Evolutionary conservation across 1,140 invertebrate species (phyloP).

Genomic region (Capitella teleta): DNA sequence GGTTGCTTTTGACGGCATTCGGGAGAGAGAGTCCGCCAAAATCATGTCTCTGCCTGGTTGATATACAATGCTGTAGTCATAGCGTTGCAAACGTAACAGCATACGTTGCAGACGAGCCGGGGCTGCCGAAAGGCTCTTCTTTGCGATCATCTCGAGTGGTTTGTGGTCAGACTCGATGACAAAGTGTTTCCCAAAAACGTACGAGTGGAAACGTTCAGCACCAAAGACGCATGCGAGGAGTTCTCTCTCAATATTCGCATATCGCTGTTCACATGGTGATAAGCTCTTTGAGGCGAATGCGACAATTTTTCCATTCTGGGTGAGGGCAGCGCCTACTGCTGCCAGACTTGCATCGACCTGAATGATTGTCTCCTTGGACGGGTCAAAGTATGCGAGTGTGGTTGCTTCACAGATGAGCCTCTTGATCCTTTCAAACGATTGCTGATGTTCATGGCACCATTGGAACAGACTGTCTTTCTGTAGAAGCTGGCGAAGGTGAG

Average conservation of each 20-base stretch:
- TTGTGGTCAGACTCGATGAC: conserved; percentile 12
- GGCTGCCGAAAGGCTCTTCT: conserved; percentile 35
- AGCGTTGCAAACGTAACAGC: too few relatives aligned
- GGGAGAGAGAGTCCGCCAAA: conserved; percentile 30
- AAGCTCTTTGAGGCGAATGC: too few relatives aligned
- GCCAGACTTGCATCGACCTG: conserved; percentile 20
- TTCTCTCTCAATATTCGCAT: conserved; percentile 10
- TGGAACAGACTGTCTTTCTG: conserved; percentile 5
- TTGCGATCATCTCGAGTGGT: conserved; percentile 30
- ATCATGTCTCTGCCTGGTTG: conserved; percentile 33
- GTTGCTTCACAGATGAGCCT: conserved; percentile 12
- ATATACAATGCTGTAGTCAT: conserved; percentile 39
- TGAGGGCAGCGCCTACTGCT: conserved; percentile 37
- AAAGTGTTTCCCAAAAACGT: conserved; percentile 7
- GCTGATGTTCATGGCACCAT: conserved; percentile 1
- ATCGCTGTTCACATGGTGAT: too few relatives aligned
- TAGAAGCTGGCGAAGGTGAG: background rate
- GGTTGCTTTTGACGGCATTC: too few relatives aligned
- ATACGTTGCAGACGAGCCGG: conserved; percentile 36
- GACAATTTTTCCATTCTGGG: conserved; percentile 34
- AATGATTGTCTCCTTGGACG: conserved; percentile 14
- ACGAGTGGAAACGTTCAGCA: conserved; percentile 1
- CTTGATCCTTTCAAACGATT: conserved; percentile 17
- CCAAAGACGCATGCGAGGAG: conserved; percentile 9
- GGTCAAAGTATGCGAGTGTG: conserved; percentile 20